phyloP scores from a whole-genome alignment of 2,797 vertebrate species.

The Perodicticus potto region DNA sequence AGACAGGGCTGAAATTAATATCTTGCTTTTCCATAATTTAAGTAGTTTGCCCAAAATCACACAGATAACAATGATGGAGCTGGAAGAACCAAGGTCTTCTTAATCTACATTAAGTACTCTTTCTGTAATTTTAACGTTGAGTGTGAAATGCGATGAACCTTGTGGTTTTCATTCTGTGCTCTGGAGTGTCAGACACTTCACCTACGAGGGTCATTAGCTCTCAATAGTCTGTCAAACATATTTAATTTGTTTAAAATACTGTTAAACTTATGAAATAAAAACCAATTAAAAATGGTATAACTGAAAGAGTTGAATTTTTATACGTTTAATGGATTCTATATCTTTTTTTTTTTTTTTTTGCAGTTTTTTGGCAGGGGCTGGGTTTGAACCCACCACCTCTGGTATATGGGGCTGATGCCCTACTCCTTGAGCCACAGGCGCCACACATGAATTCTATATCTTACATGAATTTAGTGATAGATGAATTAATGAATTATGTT shows the following conservation, averaged over 20 bases:
- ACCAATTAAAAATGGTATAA: not conserved
- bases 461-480: slow-evolving; percentile 74
- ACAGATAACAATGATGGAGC: not conserved
- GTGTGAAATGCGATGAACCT: slow-evolving; percentile 1
- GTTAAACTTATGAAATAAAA: slow-evolving; percentile 39
- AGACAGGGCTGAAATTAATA: not conserved
- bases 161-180: not conserved
- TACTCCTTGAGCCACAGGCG: too few species aligned
- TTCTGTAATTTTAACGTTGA: not conserved
- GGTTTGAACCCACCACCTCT: too few species aligned
- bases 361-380: too few species aligned
- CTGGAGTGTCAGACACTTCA: not conserved
- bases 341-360: too few species aligned
- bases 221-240: slow-evolving; percentile 39
- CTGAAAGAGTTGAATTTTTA: not conserved
- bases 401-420: too few species aligned
- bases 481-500: slow-evolving; percentile 67
- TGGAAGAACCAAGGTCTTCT: not conserved
- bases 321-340: slow-evolving; percentile 63
- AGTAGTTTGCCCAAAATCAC: not conserved
- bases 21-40: not conserved
- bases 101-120: not conserved
- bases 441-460: too few species aligned
- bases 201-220: slow-evolving; percentile 22
- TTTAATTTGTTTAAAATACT: not conserved